Evolutionary conservation across 2,113 vertebrate species (phyloP), one percentile per base, ranked within the genome.

Genomic region (Neoarius graeffei): DNA sequence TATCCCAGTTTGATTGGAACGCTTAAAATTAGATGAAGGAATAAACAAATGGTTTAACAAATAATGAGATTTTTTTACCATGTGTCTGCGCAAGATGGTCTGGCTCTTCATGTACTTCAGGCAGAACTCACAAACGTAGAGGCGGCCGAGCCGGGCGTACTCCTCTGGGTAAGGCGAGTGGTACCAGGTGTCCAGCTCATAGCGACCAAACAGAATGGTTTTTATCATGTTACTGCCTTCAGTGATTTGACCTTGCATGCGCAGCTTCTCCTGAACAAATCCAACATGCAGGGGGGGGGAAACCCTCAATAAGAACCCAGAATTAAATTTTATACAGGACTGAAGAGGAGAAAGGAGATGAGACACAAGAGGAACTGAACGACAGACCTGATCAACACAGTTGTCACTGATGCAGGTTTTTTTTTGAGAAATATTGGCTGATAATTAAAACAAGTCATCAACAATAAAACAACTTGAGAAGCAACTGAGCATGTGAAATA

Each of bases 61-160:
- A 54, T 7, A 10, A 54, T 7, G 10, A 54, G 0, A 10, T 50
- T 56, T 15, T 15, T 27, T 15, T 90, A 99, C 98, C 98, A 99
- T 99, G 94, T 99, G 98, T 62, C 98, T 94, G 42, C 98, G 96
- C 56, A 99, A 97, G 86, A 99, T 99, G 2, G 98, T 99, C 91
- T 99, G 98, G 92, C 98, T 99, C 95, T 99, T 99, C 98, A 99
- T 99, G 84, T 99, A 99, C 81, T 99, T 99, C 87, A 99, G 96
- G 88, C 98, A 99, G 95, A 99, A 99, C 91, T 99, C 98, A 5
- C 98, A 99, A 95, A 99, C 98, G 87, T 99, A 99, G 82, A 99
- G 97, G 30, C 98, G 97, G 0, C 98, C 98, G 60, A 99, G 94
- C 0, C 98, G 96, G 0, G 98, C 98, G 0, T 99, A 99, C 89